Evolutionary conservation across 2,113 vertebrate species (phyloP).

Genomic region (Pantherophis guttatus): DNA sequence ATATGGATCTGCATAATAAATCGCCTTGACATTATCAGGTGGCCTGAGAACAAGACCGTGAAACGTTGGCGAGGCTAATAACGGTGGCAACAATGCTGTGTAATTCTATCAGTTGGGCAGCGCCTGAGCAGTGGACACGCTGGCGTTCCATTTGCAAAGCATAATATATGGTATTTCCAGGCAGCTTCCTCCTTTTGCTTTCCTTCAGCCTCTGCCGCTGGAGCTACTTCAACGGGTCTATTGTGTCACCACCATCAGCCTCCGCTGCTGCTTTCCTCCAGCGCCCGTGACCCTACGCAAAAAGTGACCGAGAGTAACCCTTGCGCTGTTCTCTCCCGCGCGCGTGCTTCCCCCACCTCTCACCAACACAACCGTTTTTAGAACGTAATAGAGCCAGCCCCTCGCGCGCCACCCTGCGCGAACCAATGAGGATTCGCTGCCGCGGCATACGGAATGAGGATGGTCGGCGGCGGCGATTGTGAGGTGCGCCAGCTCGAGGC

Average conservation of each 20-base stretch:
- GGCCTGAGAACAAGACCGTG: not conserved
- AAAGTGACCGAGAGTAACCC: slow-evolving; percentile 74
- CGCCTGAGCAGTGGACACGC: not conserved
- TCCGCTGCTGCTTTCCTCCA: not conserved
- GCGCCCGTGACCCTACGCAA: not conserved
- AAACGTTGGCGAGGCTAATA: not conserved
- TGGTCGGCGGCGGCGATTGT: not conserved
- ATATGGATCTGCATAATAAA: not conserved
- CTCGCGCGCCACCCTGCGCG: slow-evolving; percentile 76
- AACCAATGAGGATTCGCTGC: slow-evolving; percentile 67
- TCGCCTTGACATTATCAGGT: not conserved
- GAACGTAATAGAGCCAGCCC: slow-evolving; percentile 56
- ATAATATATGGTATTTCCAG: not conserved
- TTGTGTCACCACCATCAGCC: not conserved
- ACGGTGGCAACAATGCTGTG: not conserved
- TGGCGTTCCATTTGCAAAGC: not conserved
- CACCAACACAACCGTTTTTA: not conserved
- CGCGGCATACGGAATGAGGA: slow-evolving; percentile 13
- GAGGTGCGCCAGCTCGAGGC: not conserved
- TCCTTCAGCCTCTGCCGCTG: not conserved
- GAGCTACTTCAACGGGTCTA: not conserved
- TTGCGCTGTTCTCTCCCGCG: not conserved
- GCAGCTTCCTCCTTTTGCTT: not conserved
- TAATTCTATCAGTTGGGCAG: not conserved
- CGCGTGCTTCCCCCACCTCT: not conserved